These are phyloP conservation scores for Hyperoodon ampullatus DNA, from an alignment of 2,113 vertebrate species.

Conservation along the genomic window DNA sequence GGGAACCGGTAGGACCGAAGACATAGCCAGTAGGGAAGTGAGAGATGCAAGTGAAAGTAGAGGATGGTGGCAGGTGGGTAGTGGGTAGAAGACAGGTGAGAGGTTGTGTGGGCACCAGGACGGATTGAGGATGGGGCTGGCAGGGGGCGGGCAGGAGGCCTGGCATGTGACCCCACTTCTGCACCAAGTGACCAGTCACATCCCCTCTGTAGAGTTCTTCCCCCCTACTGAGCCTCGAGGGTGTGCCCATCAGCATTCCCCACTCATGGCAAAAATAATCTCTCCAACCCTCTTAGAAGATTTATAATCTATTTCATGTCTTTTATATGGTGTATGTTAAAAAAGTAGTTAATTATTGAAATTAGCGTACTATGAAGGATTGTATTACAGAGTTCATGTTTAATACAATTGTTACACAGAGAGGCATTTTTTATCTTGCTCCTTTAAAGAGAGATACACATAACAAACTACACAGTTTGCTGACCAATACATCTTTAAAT, in stretches of 20 bases:
- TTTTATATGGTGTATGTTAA: neutral
- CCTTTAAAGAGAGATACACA: conserved; percentile 32
- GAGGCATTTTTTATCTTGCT: neutral
- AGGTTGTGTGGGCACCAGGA: too few relatives aligned
- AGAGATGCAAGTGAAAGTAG: neutral
- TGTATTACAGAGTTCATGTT: conserved; percentile 8
- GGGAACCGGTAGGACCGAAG: neutral
- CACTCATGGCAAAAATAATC: neutral
- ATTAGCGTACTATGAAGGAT: neutral
- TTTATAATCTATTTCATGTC: neutral
- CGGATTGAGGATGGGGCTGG: neutral
- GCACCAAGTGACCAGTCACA: neutral
- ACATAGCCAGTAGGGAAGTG: neutral
- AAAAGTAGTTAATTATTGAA: conserved; percentile 14
- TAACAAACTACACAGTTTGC: neutral
- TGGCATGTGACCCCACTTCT: neutral
- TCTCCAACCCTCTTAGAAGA: neutral
- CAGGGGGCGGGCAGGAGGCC: neutral
- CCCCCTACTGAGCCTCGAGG: fast-evolving
- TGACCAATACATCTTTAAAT: conserved; percentile 53
- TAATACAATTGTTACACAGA: neutral
- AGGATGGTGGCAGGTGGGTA: neutral
- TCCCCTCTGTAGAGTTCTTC: neutral
- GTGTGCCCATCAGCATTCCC: neutral
- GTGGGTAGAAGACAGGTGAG: neutral